Percentiles rank a stretch among this genome's conserved stretches.
phyloP scores from a whole-genome alignment of 2,113 vertebrate species.

The Fulica atra region DNA sequence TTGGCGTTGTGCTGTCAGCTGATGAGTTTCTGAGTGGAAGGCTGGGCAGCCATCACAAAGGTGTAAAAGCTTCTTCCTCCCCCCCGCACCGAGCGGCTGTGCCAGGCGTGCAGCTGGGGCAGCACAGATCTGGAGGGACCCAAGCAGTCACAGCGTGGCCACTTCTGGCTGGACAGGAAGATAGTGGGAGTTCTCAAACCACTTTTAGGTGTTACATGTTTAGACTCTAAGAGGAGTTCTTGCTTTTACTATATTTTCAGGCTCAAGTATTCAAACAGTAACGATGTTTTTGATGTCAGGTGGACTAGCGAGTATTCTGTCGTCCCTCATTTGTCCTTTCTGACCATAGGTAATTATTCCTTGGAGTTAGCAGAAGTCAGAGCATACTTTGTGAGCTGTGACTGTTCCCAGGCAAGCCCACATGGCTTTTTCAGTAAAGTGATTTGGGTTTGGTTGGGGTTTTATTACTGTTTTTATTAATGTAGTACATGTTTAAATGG shows the following conservation, averaged over 20 bases:
- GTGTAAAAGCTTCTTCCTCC: neutral
- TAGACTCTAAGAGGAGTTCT: neutral
- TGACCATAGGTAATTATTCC: neutral
- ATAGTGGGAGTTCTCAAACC: neutral
- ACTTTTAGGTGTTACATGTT: fast-evolving
- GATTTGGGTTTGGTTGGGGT: too few species aligned
- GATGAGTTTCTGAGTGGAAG: neutral
- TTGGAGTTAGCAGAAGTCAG: neutral
- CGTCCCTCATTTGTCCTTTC: neutral
- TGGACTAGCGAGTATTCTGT: neutral
- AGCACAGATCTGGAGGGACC: fast-evolving
- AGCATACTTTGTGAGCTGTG: neutral
- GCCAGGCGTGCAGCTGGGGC: neutral
- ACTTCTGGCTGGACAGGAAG: too few species aligned
- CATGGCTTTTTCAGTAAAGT: neutral
- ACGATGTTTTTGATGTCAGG: neutral
- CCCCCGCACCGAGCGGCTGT: neutral
- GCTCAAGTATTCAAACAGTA: neutral
- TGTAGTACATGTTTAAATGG: neutral
- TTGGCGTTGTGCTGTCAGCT: neutral
- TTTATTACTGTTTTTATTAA: neutral
- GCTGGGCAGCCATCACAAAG: neutral
- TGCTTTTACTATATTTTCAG: neutral
- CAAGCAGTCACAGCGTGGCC: fast-evolving
- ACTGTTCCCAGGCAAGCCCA: neutral